Evolutionary conservation across 2,888 invertebrate species (phyloP).

Genomic region (Coecobrya sp.): DNA sequence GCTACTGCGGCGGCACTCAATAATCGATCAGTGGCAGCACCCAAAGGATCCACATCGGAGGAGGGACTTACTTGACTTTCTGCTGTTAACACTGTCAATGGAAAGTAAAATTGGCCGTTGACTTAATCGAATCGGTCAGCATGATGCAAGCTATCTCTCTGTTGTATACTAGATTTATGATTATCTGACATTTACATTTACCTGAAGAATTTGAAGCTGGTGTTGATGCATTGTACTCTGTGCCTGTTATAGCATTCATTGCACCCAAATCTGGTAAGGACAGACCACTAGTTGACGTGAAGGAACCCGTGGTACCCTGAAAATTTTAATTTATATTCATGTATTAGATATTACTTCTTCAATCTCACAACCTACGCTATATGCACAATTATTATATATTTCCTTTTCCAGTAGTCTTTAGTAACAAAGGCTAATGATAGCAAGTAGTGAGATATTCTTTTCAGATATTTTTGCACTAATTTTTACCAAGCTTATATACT

Average conservation of each 20-base stretch:
- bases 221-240: constrained; percentile 85
- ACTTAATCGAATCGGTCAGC: not conserved
- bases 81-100: constrained; percentile 83
- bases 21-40: constrained; percentile 84
- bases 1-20: constrained; percentile 57
- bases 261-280: constrained; percentile 84
- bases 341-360: too few species aligned
- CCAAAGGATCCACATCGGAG: constrained; percentile 86
- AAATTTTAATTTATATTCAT: not conserved
- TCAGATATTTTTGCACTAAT: too few species aligned
- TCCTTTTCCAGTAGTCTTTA: too few species aligned
- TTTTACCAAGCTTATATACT: not conserved
- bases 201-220: constrained; percentile 86
- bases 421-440: too few species aligned
- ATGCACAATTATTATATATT: too few species aligned
- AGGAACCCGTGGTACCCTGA: constrained; percentile 84
- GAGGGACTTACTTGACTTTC: constrained; percentile 86
- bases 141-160: not conserved
- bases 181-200: constrained; percentile 42
- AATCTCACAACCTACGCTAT: too few species aligned
- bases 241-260: constrained; percentile 84
- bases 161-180: not conserved
- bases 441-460: too few species aligned
- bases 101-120: not conserved
- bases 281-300: constrained; percentile 83